Conservation (phyloP, 2,113 vertebrate genomes). For the Chunga burmeisteri region DNA sequence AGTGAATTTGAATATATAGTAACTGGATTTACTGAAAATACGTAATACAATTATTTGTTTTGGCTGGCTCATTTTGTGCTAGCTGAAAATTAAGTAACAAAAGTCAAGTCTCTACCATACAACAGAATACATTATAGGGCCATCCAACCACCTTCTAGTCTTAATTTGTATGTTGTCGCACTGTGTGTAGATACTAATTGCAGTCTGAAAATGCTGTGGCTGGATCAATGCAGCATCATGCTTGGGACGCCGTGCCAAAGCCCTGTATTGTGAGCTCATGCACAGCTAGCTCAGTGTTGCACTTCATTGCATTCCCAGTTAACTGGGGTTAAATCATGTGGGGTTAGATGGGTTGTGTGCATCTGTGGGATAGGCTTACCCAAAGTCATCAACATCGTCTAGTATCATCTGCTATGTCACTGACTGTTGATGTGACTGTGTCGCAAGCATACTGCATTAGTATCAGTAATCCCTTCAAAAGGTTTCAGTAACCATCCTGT, state of each 20-base stretch:
- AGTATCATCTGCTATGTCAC: not conserved
- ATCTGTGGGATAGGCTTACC: not conserved
- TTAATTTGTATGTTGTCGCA: not conserved
- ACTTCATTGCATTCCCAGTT: not conserved
- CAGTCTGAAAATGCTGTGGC: not conserved
- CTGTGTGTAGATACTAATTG: not conserved
- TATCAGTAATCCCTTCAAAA: not conserved
- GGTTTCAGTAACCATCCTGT: not conserved
- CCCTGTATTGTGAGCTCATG: fast-evolving
- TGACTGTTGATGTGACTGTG: not conserved
- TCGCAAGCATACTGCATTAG: not conserved
- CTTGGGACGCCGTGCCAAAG: not conserved
- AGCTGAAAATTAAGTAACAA: not conserved
- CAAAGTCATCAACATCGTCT: not conserved
- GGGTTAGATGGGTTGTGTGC: not conserved
- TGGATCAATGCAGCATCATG: not conserved
- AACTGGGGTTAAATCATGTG: not conserved
- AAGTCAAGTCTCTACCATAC: not conserved
- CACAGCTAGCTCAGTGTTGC: not conserved
- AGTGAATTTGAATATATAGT: not conserved
- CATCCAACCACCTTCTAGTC: not conserved
- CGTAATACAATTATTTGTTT: not conserved
- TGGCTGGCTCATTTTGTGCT: not conserved
- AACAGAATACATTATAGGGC: not conserved
- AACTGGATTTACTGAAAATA: not conserved